Evolutionary conservation across 2,888 invertebrate species (phyloP), one percentile per base, ranked within the genome.

Genomic region (Pollenia labialis): DNA sequence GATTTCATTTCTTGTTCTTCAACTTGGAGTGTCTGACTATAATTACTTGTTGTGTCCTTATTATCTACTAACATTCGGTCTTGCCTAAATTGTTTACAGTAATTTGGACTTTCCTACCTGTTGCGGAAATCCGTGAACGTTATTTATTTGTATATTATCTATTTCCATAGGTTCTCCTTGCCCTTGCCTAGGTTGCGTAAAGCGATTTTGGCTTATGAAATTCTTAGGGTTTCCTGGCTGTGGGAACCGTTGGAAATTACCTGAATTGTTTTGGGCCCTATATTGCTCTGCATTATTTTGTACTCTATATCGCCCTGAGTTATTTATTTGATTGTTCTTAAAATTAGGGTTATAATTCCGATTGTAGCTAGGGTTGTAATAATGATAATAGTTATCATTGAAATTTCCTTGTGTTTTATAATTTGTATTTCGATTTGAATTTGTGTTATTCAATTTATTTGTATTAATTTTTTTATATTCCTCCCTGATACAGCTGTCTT

Each of bases 211-310:
- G 56, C 2, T 18, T 18, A 18, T 2, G 18, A 18, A 18, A 18
- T 18, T 18, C 60, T 40, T 40, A 60, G 60, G 60, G 60, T 60
- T 60, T 60, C 60, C 60, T 40, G 60, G 42, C 62, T 62, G 62
- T 62, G 42, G 7, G 44, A 62, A 62, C 62, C 62, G 12, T 42
- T 62, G 62, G 42, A 62, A 62, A 18, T 18, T 18, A 18, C 18
- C 2, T 18, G 18, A 18, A 18, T 18, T 1, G 18, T 18, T 18
- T 18, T 18, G 18, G 18, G 2, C 18, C 18, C 18, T 18, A 18
- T 1, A 18, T 18, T 18, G 18, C 2, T 2, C 2, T 18, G 18
- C 1, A 18, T 18, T 18, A 18, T 18, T 18, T 18, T 18, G 18
- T 18, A 18, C 1, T 18, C 18, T 18, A 1, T 18, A 18, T 18